Evolutionary conservation across 2,113 vertebrate species (phyloP).

Genomic region (Carassius gibelio): DNA sequence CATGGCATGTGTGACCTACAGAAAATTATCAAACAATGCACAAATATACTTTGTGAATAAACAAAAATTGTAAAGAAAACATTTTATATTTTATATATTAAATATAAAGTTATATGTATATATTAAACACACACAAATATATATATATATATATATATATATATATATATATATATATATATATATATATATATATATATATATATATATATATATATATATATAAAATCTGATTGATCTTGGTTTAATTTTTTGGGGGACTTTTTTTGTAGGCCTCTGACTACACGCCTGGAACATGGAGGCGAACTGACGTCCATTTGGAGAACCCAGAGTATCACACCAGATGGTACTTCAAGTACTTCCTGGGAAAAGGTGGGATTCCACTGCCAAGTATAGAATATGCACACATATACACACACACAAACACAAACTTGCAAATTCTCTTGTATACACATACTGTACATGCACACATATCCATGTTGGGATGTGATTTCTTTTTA

Average conservation of each 20-base stretch:
- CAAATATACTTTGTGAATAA: neutral
- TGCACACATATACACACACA: neutral
- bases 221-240: too few species aligned
- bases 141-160: too few species aligned
- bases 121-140: too few species aligned
- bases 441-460: neutral
- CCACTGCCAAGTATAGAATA: conserved; percentile 16
- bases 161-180: too few species aligned
- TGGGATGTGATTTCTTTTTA: neutral
- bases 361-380: conserved; percentile 95
- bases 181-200: too few species aligned
- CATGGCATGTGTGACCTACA: too few species aligned
- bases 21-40: too few species aligned
- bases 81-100: too few species aligned
- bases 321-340: conserved; percentile 99
- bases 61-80: neutral
- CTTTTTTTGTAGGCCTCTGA: conserved; percentile 78
- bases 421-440: neutral
- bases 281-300: conserved; percentile 90
- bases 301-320: conserved; percentile 96
- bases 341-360: conserved; percentile 99
- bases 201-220: too few species aligned
- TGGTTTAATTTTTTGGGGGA: conserved; percentile 35
- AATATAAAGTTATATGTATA: too few species aligned
- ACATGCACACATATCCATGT: conserved; percentile 4